Evolutionary conservation across 2,113 vertebrate genomes (phyloP), one percentile per base, ranked within the genome.

Genomic region (Xyrauchen texanus): DNA sequence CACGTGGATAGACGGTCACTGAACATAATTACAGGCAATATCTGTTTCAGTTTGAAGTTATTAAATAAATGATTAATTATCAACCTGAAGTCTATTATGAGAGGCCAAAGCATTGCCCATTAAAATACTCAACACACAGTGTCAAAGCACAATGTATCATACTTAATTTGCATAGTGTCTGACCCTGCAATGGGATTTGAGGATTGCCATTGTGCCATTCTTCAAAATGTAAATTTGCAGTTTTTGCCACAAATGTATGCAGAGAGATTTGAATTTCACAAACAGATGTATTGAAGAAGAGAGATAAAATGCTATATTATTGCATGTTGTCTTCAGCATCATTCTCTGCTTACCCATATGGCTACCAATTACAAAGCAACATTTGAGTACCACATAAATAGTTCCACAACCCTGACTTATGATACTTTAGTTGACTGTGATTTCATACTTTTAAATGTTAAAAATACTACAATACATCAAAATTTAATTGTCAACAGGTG

Each of bases 221-320:
- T 88, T 66, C 8, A 81, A 73, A 78, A 86, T 85, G 87, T 77
- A 83, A 89, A 92, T 89, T 16, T 81, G 63, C 47, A 60, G 49
- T 0, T 47, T 81, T 53, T 57, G 16, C 11, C 11, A 76, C 76
- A 81, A 86, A 90, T 89, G 69, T 86, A 89, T 87, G 82, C 82
- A 83, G 78, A 63, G 65, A 79, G 69, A 77, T 15, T 75, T 68
- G 45, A 63, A 46, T 63, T 78, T 61, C 42, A 67, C 6, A 57
- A 51, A 44, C 81, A 83, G 65, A 81, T 82, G 79, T 86, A 81
- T 51, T 66, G 42, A 61, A 53, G 52, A 66, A 44, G 34, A 65
- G 3, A 42, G 4, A 42, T 16, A 4, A 51, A 52, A 76, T 13
- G 46, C 46, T 62, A 65, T 13, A 55, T 53, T 10, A 6, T 15